phyloP scores from a whole-genome alignment of 2,113 vertebrate genomes.

The Pygoscelis adeliae region DNA sequence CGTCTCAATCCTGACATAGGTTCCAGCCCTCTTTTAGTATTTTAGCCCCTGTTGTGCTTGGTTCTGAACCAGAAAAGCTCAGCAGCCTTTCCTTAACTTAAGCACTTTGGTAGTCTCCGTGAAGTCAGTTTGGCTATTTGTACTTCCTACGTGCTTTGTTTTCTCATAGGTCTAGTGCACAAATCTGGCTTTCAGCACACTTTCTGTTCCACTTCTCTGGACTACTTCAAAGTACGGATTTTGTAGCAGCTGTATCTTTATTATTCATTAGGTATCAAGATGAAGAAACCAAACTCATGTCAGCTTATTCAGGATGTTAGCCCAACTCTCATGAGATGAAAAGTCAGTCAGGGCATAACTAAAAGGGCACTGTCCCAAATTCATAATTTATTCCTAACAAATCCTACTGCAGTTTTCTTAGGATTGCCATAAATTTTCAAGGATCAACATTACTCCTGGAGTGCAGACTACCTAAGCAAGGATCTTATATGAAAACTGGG shows the following conservation, averaged over 20 bases:
- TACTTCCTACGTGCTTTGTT: neutral
- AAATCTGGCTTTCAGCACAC: neutral
- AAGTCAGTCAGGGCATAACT: neutral
- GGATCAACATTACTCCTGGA: slow-evolving; percentile 4
- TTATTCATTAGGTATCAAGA: neutral
- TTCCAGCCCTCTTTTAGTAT: neutral
- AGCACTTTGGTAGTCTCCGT: neutral
- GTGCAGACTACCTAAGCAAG: neutral
- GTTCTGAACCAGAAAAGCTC: neutral
- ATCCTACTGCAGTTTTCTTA: slow-evolving; percentile 28
- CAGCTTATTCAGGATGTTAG: neutral
- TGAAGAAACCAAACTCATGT: neutral
- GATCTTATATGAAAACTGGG: neutral
- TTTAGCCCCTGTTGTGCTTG: neutral
- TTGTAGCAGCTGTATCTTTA: neutral
- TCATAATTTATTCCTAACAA: slow-evolving; percentile 43
- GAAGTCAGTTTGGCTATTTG: neutral
- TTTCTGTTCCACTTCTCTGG: neutral
- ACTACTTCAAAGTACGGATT: neutral
- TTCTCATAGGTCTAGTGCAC: neutral
- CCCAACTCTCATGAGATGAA: neutral
- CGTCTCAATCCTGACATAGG: neutral
- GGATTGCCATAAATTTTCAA: slow-evolving; percentile 35
- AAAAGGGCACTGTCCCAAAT: neutral
- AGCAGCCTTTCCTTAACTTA: neutral